Evolutionary conservation across 2,113 vertebrate genomes (phyloP), one percentile per base, ranked within the genome.

Genomic region (Paedocypris sp.): DNA sequence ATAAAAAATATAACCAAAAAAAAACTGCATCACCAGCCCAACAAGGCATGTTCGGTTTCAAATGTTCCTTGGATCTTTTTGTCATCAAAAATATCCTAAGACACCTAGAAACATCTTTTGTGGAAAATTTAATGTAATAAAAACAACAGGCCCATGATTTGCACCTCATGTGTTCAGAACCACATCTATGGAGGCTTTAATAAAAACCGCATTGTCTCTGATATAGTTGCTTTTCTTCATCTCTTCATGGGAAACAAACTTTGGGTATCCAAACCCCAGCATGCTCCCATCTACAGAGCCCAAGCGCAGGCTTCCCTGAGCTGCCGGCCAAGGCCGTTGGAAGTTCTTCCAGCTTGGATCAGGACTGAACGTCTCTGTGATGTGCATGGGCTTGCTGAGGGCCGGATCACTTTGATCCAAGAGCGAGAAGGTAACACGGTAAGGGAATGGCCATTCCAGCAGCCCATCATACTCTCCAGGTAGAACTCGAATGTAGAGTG

Each of bases 321-420:
- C 87, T 85, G 64, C 87, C 73, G 68, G 58, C 13, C 31, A 51
- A 0, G 95, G 95, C 73, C 94, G 97, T 80, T 99, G 95, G 86
- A 99, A 99, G 80, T 99, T 98, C 64, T 96, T 98, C 95, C 95
- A 99, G 86, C 91, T 91, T 75, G 95, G 95, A 71, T 99, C 93
- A 0, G 95, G 95, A 69, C 87, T 93, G 84, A 99, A 99, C 79
- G 92, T 95, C 83, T 98, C 93, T 0, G 91, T 95, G 85, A 99
- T 89, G 77, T 99, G 91, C 76, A 97, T 93, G 19, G 95, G 93
- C 75, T 98, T 97, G 71, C 92, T 90, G 48, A 95, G 85, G 0
- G 93, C 92, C 0, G 93, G 94, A 85, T 98, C 95, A 2, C 93
- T 96, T 87, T 99, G 95, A 83, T 99, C 94, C 83, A 99, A 77